Evolutionary conservation across 92 coral and sea anemone species (phyloP), one percentile per base, ranked within the genome.

Genomic region (Diadumene lineata): DNA sequence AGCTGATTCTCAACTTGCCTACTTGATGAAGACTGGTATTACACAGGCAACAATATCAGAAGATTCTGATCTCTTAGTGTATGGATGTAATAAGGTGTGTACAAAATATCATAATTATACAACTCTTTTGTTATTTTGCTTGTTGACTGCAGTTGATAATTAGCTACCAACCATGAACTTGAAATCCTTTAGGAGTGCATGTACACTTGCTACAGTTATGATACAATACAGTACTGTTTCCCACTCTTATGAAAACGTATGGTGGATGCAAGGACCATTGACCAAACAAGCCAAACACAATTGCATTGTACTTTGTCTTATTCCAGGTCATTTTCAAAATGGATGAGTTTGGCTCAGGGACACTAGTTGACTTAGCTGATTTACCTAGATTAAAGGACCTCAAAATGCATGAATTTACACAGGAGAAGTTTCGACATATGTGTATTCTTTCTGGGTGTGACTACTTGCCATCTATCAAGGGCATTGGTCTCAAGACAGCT

Each of bases 371-470:
- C 34, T 57, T 94, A 67, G 91, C 85, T 44, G 92, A 92, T 75
- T 85, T 94, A 43, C 83, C 98, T 34, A 86, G 86, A 66, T 81
- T 94, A 1, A 84, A 86, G 58, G 85, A 80, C 57, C 87, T 88
- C 48, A 90, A 86, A 31, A 79, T 94, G 81, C 96, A 94, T 56
- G 96, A 87, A 72, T 94, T 94, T 77, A 92, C 97, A 26, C 79
- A 80, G 83, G 92, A 94, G 72, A 94, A 89, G 82, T 94, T 94
- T 76, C 82, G 97, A 50, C 89, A 92, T 83, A 94, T 94, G 98
- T 94, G 98, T 56, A 94, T 94, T 24, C 70, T 94, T 50, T 94
- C 98, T 23, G 98, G 98, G 56, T 94, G 98, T 84, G 98, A 94
- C 68, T 94, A 94, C 60, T 86, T 94, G 43, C 97, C 89, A 13